Evolutionary conservation across 2,888 invertebrate genomes (phyloP), one percentile per base, ranked within the genome.

Genomic region (Blera fallax): DNA sequence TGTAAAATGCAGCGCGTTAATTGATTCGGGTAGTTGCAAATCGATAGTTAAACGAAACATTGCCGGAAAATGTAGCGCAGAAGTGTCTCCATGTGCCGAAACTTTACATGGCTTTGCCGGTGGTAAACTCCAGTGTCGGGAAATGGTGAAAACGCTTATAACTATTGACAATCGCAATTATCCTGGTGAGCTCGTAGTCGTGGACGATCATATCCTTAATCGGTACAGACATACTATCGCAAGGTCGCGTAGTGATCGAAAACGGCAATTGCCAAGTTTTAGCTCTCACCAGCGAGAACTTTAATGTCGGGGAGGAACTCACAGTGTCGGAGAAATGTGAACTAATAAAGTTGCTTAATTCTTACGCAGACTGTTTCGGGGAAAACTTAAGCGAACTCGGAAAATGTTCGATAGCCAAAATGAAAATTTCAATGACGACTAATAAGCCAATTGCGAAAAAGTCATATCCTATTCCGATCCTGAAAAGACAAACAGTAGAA

Each of bases 401-500:
- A 16, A 87, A 73, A 21, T 84, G 84, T 27, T 65, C 24, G 32
- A n/a, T 77, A 6, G 40, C 69, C 0, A 87, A 81, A 54, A 85
- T 87, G 85, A 37, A 85, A 11, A 87, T 87, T 11, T 7, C 50
- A 14, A 8, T 85, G 14, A 60, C 43, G 5, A 70, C 50, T 0
- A 5, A 73, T 0, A 60, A 32, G 3, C 84, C 78, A 0, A 32
- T 87, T 7, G 6, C 1, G 6, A 7, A 1, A 1, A 88, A 79
- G 34, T 83, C 87, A 10, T 88, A 88, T 40, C 72, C 85, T 5
- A 16, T 87, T 7, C 60, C 88, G 2, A 87, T 88, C 34, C 76
- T 85, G 11, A 83, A 84, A 78, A 69, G 85, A 11, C 18, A 56
- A 0, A 87, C 84, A 3, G 70, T 87, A 1, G 14, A 54, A 0